Evolutionary conservation across 2,113 vertebrate genomes (phyloP), one percentile per base, ranked within the genome.

Genomic region (Eulemur macaco): DNA sequence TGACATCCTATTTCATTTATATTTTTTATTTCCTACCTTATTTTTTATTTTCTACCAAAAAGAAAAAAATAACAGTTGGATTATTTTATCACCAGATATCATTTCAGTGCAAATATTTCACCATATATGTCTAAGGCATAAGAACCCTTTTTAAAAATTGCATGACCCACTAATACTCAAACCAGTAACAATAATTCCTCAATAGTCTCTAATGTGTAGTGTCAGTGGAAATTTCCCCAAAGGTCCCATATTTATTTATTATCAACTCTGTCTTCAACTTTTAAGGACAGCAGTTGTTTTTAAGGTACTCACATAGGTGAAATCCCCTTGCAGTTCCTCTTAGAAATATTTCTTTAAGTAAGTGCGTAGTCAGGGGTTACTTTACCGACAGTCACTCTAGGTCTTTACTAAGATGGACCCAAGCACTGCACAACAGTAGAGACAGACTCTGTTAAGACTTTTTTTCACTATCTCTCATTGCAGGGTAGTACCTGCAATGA

Each of bases 291-390:
- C 60, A 25, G 34, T 66, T 91, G 37, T 68, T 94, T 93, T 77
- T 52, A 95, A 96, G 91, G 52, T 97, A 95, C 89, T 69, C 42
- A 23, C 17, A 60, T 25, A 77, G 23, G 63, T 95, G 69, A 97
- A 83, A 95, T 73, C 50, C 84, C 74, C 84, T 83, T 85, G 42
- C 27, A 86, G 77, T 96, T 95, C 82, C 77, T 93, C 91, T 86
- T 94, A 71, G 89, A 95, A 96, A 89, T 86, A 89, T 87, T 93
- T 94, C 89, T 94, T 96, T 94, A 96, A 95, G 23, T 90, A 95
- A 96, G 54, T 89, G 37, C 94, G 96, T 77, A 94, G 52, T 96
- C 94, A 92, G 56, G 81, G 58, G 39, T 4, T 31, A 88, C 63
- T 95, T 96, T 94, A 82, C 76, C 71, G 66, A 87, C 56, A 34